Base-by-base conservation (phyloP, 2,113 vertebrate species). In the Oreochromis niloticus region DNA sequence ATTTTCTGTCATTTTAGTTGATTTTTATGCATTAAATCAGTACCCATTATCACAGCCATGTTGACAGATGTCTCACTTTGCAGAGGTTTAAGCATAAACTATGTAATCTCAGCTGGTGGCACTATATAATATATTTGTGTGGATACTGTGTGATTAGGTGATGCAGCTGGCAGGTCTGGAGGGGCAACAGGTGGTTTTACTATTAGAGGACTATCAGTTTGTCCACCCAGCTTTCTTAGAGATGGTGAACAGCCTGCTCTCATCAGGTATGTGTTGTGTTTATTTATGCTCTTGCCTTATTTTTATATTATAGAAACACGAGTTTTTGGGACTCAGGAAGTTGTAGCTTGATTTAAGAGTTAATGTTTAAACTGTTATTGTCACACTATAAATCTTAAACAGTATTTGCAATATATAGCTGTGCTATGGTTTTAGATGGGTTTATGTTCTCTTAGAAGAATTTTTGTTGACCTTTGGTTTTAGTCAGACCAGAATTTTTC, bases 231-330 rank as follows among this genome's bases (percentile, higher is more conserved):
- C 96, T 1, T 99, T 99, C 92, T 94, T 99, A 83, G 99, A 99
- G 95, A 99, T 99, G 98, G 95, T 99, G 87, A 99, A 99, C 92
- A 99, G 98, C 92, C 97, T 99, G 59, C 93, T 99, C 34, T 98
- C 98, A 79, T 99, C 98, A 96, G 98, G 99, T 97, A 83, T 91
- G 84, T 66, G 24, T 52, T 83, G 6, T 82, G 17, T 57, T 50
- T 87, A 17, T 36, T 14, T 14, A 27, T 22, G 8, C 75, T 4
- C 83, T 36, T 59, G 14, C 56, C 27, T 19, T 78, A 9, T 34
- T 34, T 52, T 30, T 48, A 19, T 19, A 50, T 78, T 78, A 78
- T 78, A 75, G 9, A 78, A 78, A 50, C 1, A 3, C 19, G 9
- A 50, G 43, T 78, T 75, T 32, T 78, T 50, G 24, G 24, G 6